Conservation (phyloP, 2,888 invertebrate species). For the Busseola fusca region DNA sequence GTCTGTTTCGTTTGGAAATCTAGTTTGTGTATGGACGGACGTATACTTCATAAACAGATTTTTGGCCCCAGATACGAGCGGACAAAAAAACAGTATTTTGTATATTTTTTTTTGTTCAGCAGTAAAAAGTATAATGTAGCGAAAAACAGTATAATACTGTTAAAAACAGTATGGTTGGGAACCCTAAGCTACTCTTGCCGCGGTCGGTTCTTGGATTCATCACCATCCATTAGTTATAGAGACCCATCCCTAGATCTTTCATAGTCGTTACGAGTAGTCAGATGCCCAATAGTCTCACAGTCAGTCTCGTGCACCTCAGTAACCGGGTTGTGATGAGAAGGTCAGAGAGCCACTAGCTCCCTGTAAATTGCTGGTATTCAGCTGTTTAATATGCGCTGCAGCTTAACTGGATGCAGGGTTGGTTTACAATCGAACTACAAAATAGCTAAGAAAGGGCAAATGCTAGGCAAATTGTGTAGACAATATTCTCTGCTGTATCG, state of each 20-base stretch:
- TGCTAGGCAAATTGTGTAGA: too few species aligned
- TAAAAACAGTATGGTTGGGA: too few species aligned
- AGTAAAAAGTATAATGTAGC: too few species aligned
- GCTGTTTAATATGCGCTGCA: background rate
- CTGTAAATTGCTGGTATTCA: background rate
- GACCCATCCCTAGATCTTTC: background rate
- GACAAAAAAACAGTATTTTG: too few species aligned
- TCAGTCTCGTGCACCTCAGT: background rate
- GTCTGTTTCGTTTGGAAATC: too few species aligned
- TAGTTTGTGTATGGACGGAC: too few species aligned
- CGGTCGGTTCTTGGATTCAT: background rate
- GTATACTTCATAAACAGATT: too few species aligned
- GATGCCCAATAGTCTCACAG: background rate
- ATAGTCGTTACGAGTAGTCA: background rate
- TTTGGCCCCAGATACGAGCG: too few species aligned
- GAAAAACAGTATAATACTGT: too few species aligned
- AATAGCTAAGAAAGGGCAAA: background rate
- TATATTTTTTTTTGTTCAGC: too few species aligned
- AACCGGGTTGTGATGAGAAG: background rate
- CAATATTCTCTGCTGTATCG: background rate
- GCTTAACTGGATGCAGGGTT: too few species aligned
- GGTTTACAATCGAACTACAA: background rate
- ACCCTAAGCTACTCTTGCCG: background rate
- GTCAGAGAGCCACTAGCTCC: background rate
- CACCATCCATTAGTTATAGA: background rate